Conservation (phyloP, 2,113 vertebrate species). For the Ciconia boyciana region DNA sequence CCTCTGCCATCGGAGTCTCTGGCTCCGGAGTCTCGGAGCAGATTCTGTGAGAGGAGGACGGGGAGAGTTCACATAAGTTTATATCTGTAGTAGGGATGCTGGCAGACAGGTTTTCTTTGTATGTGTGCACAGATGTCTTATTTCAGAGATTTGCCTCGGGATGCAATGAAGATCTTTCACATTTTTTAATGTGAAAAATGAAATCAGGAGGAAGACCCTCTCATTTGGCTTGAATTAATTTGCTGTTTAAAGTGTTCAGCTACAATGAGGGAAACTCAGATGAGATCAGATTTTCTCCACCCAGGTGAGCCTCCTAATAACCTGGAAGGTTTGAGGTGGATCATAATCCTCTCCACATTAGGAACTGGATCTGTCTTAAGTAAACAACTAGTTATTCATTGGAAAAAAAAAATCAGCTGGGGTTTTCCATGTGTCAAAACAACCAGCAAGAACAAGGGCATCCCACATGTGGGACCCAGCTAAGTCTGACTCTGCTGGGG, state of each 20-base stretch:
- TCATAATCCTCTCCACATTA: background rate
- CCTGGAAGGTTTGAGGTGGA: background rate
- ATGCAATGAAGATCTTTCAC: background rate
- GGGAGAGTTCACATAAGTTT: background rate
- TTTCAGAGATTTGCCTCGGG: background rate
- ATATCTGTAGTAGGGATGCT: fast-evolving
- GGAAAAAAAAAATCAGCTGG: background rate
- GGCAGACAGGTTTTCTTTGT: background rate
- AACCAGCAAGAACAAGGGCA: background rate
- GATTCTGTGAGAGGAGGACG: background rate
- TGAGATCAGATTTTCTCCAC: background rate
- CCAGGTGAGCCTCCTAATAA: background rate
- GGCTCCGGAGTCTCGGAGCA: background rate
- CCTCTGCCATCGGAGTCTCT: background rate
- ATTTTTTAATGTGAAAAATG: background rate
- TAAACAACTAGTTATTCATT: background rate
- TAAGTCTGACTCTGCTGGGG: background rate
- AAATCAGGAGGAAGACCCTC: background rate
- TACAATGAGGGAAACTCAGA: background rate
- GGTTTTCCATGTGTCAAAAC: background rate
- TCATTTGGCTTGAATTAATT: background rate
- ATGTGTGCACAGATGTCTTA: background rate
- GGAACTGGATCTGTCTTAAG: background rate
- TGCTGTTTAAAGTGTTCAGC: background rate
- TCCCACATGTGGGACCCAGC: background rate